These are phyloP conservation scores for Ellobius talpinus DNA, from an alignment of 2,113 vertebrate species.

Conservation along the genomic window DNA sequence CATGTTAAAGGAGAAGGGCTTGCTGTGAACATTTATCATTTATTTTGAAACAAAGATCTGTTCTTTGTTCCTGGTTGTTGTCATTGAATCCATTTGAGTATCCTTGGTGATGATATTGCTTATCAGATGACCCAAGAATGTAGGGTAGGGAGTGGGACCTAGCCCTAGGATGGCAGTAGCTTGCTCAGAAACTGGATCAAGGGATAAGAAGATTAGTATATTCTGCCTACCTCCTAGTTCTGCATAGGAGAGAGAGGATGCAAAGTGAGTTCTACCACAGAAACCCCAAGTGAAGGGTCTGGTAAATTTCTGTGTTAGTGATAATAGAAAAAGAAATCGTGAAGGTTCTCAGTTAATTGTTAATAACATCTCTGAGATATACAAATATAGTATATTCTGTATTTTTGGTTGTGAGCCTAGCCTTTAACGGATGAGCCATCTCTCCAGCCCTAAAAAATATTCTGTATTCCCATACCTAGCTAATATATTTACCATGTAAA, in stretches of 20 bases:
- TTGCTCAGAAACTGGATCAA: not conserved
- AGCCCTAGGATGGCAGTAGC: not conserved
- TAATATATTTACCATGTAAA: not conserved
- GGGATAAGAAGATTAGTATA: not conserved
- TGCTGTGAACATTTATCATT: not conserved
- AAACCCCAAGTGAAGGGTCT: not conserved
- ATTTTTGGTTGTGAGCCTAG: too few species aligned
- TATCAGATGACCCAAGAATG: not conserved
- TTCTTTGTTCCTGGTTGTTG: not conserved
- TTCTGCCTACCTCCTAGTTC: not conserved
- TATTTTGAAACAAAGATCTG: not conserved
- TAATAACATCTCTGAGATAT: not conserved
- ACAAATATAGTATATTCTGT: not conserved
- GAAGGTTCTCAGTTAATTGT: not conserved
- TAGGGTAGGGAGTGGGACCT: accelerated
- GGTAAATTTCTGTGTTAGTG: not conserved
- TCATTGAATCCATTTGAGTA: not conserved
- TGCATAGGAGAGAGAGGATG: not conserved
- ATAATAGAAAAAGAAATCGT: not conserved
- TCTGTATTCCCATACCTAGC: not conserved
- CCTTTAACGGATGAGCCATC: too few species aligned
- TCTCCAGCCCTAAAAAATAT: not conserved
- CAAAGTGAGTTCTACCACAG: not conserved
- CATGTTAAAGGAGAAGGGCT: constrained; percentile 11
- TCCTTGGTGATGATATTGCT: not conserved